Evolutionary conservation across 2,113 vertebrate genomes (phyloP).

Genomic region (Oceanites oceanicus): DNA sequence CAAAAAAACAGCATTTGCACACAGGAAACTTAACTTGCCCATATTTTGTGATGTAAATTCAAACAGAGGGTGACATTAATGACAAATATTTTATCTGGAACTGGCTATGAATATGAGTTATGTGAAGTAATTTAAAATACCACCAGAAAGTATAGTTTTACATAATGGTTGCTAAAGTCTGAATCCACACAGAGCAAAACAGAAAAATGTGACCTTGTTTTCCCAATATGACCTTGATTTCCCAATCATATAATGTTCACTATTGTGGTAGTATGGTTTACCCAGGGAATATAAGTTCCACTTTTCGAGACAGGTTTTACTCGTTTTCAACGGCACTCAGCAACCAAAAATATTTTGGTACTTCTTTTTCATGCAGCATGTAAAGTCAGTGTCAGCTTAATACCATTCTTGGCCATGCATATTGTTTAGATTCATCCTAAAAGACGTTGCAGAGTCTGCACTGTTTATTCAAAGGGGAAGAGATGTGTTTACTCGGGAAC

Average conservation of each 20-base stretch:
- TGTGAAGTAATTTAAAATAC: background rate
- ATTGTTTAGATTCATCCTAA: background rate
- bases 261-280: background rate
- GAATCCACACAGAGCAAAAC: background rate
- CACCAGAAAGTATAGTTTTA: background rate
- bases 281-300: background rate
- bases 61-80: background rate
- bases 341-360: background rate
- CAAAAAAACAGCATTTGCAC: background rate
- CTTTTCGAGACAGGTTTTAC: background rate
- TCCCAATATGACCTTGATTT: background rate
- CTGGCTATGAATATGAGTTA: background rate
- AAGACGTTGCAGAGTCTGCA: background rate
- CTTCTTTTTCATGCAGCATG: background rate
- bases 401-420: background rate
- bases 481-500: background rate
- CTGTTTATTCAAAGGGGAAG: background rate
- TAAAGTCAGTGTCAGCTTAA: background rate
- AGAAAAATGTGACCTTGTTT: background rate
- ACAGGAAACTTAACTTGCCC: background rate
- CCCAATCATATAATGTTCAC: background rate
- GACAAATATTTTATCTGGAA: background rate
- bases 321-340: background rate
- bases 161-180: background rate
- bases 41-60: background rate